These are phyloP conservation scores for Euwallacea fornicatus DNA, from an alignment of 1,140 invertebrate species.

Conservation along the genomic window DNA sequence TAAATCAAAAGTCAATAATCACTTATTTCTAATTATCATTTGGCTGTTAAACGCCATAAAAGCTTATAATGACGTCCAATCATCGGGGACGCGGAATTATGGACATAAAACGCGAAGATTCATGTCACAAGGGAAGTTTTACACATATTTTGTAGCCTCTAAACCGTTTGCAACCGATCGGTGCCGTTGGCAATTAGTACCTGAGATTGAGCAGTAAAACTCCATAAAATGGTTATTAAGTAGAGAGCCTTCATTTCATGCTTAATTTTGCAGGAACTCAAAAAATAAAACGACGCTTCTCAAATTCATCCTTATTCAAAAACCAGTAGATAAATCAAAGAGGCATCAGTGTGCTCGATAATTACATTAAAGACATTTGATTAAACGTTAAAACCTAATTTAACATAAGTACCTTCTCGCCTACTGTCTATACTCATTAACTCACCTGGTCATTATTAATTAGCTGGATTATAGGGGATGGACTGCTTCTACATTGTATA, in stretches of 20 bases:
- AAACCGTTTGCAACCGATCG: not conserved
- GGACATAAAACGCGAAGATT: conserved; percentile 4
- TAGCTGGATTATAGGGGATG: conserved; percentile 15
- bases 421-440: conserved; percentile 7
- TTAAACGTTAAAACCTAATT: conserved; percentile 9
- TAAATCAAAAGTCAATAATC: conserved; percentile 15
- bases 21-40: conserved; percentile 13
- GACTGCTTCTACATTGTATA: not conserved
- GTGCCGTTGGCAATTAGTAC: not conserved
- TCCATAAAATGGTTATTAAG: not conserved
- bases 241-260: not conserved
- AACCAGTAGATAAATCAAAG: not conserved
- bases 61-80: conserved; percentile 8
- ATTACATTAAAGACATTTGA: not conserved
- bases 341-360: not conserved
- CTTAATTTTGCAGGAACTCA: not conserved
- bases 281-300: not conserved
- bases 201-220: not conserved
- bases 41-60: not conserved
- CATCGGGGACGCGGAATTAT: not conserved
- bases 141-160: not conserved
- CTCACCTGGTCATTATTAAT: conserved; percentile 17
- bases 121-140: not conserved
- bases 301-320: not conserved
- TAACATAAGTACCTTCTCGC: conserved; percentile 11